Evolutionary conservation across 2,888 invertebrate species (phyloP).

Genomic region (Agrochola lota): DNA sequence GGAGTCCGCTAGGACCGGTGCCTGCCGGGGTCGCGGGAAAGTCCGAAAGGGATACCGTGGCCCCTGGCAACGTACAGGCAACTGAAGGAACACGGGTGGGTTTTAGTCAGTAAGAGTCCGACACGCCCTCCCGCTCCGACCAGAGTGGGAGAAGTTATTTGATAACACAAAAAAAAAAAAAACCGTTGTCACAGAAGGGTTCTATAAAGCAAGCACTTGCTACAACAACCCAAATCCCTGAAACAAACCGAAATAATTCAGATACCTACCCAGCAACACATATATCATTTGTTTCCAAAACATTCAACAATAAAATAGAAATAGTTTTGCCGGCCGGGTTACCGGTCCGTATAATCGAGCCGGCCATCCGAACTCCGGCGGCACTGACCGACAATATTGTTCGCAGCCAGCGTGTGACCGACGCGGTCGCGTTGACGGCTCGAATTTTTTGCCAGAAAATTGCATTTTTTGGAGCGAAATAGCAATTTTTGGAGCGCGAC

Average conservation of each 20-base stretch:
- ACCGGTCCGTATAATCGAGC: constrained; percentile 78
- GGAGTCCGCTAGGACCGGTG: too few relatives aligned
- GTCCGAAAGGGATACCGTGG: too few relatives aligned
- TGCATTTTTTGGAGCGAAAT: constrained; percentile 57
- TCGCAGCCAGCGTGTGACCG: constrained; percentile 54
- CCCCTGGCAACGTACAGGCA: too few relatives aligned
- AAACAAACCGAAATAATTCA: constrained; percentile 11
- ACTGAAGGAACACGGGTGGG: too few relatives aligned
- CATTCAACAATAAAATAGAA: constrained; percentile 68
- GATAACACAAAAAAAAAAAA: too few relatives aligned
- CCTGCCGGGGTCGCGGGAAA: too few relatives aligned
- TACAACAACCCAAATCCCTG: not conserved
- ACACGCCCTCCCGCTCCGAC: too few relatives aligned
- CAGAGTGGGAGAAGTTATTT: too few relatives aligned
- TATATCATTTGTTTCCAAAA: constrained; percentile 64
- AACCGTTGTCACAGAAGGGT: not conserved
- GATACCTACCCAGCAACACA: constrained; percentile 12
- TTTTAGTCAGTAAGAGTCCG: too few relatives aligned
- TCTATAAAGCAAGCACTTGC: not conserved
- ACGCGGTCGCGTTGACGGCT: constrained; percentile 40
- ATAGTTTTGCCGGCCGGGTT: constrained; percentile 58
- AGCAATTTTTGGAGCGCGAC: constrained; percentile 48
- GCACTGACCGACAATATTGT: constrained; percentile 66
- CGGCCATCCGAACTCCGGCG: constrained; percentile 66
- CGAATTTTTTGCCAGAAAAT: constrained; percentile 45